Percentiles rank a stretch among this genome's conserved stretches.
These are phyloP conservation scores for Paragorgia papillata DNA, from an alignment of 92 coral and sea anemone species.

Conservation along the genomic window DNA sequence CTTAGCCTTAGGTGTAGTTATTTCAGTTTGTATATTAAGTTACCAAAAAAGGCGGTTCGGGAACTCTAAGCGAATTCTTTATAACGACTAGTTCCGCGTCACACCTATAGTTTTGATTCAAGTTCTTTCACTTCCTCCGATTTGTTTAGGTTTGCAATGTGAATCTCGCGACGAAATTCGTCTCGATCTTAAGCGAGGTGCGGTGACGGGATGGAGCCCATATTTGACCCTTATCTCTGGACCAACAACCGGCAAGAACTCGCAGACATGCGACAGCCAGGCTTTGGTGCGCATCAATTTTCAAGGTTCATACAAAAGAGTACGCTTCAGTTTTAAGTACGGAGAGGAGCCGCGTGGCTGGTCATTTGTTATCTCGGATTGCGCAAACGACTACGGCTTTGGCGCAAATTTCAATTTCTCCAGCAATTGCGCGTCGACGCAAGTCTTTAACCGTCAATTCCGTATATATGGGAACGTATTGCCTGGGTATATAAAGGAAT, in stretches of 20 bases:
- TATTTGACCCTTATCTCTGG: slow-evolving; percentile 12
- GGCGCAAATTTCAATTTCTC: slow-evolving; percentile 77
- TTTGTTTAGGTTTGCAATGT: slow-evolving; percentile 21
- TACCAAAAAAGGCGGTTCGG: no score
- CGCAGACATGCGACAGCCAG: slow-evolving; percentile 68
- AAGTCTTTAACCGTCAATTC: slow-evolving; percentile 80
- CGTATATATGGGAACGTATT: slow-evolving; percentile 79
- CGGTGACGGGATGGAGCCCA: slow-evolving; percentile 19
- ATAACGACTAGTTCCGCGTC: no score
- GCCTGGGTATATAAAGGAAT: slow-evolving; percentile 61
- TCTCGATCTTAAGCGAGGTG: slow-evolving; percentile 29
- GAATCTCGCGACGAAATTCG: slow-evolving; percentile 9
- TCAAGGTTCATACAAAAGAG: slow-evolving; percentile 81
- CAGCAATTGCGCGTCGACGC: slow-evolving; percentile 82
- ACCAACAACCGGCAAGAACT: slow-evolving; percentile 19
- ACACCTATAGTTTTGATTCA: not conserved
- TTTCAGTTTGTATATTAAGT: no score
- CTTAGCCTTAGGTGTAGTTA: no score
- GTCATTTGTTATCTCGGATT: slow-evolving; percentile 77
- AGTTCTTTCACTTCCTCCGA: not conserved
- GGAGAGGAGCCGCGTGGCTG: slow-evolving; percentile 79
- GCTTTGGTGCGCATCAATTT: slow-evolving; percentile 77
- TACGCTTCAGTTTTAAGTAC: slow-evolving; percentile 71
- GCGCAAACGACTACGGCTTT: slow-evolving; percentile 84
- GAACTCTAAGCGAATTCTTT: no score